Evolutionary conservation across 2,888 invertebrate species (phyloP).

Genomic region (Tenthredo amoena): DNA sequence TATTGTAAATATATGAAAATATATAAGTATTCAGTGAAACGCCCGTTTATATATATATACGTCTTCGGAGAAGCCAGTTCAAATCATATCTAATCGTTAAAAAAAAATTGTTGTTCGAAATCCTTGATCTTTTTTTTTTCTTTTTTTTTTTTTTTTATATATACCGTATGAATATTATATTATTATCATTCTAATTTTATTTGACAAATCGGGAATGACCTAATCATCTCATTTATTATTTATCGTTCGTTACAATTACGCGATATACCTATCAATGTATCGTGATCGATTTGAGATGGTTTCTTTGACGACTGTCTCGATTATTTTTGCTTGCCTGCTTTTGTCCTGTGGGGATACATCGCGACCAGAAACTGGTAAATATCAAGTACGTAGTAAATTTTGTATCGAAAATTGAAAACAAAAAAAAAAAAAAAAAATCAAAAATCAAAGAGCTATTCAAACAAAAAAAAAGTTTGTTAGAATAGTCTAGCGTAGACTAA

Average conservation of each 20-base stretch:
- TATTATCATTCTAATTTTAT: neutral
- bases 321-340: constrained; percentile 72
- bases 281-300: constrained; percentile 70
- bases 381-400: constrained; percentile 58
- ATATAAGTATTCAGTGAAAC: constrained; percentile 49
- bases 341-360: constrained; percentile 68
- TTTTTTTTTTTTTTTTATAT: neutral
- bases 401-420: constrained; percentile 16
- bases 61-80: constrained; percentile 46
- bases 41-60: neutral
- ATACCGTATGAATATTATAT: neutral
- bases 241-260: neutral
- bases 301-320: constrained; percentile 72
- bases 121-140: neutral
- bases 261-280: neutral
- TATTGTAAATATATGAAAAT: constrained; percentile 70
- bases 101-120: neutral
- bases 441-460: constrained; percentile 54
- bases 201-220: neutral
- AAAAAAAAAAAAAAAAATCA: constrained; percentile 57
- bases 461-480: constrained; percentile 37
- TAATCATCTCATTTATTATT: neutral
- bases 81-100: neutral
- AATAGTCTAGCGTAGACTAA: constrained; percentile 51
- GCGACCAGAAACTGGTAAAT: constrained; percentile 71